Base-by-base conservation (phyloP, 2,888 invertebrate genomes). In the Polydrusus cervinus region DNA sequence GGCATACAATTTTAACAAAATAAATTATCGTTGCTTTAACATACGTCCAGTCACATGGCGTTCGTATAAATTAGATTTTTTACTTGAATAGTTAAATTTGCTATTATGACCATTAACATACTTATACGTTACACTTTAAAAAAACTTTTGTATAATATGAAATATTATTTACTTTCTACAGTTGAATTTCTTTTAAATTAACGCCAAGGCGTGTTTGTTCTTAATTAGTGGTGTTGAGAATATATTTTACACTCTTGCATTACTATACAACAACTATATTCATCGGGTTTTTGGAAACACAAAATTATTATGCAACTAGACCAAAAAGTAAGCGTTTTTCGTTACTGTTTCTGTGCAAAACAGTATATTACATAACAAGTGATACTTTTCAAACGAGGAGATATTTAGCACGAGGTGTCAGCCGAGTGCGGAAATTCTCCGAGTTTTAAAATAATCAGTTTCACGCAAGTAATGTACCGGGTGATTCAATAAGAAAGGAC, bases 51-150 rank as follows among this genome's bases (percentile, higher is more conserved):
- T 53, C 53, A 53, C 53, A 53, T 53, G 53, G 53, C 53, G 53
- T 53, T 53, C 53, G 51, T 51, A n/a, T 20, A 7, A 20, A 18
- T 0, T 6, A 49, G 0, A 5, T 14, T 53, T 53, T 53, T 53
- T 53, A 53, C 53, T 25, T 64, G 14, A 64, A 64, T 64, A 64
- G 64, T 64, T 64, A 30, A 64, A 64, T 64, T 62, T 40, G 62
- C 62, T 62, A 38, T 61, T 70, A 53, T 60, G 51, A 18, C 51
- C 70, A 70, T 70, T 70, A 70, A 70, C 70, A 70, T 70, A 70
- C 70, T 70, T 70, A 43, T 40, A 53, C 61, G 62, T 62, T 62
- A 62, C 45, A 61, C 61, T 70, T 67, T 62, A 47, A 7, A 53
- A 49, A 14, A 51, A 51, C 64, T 34, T 61, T 70, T 70, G 30